phyloP scores from a whole-genome alignment of 2,113 vertebrate genomes.

The Pachypanchax playfairii region DNA sequence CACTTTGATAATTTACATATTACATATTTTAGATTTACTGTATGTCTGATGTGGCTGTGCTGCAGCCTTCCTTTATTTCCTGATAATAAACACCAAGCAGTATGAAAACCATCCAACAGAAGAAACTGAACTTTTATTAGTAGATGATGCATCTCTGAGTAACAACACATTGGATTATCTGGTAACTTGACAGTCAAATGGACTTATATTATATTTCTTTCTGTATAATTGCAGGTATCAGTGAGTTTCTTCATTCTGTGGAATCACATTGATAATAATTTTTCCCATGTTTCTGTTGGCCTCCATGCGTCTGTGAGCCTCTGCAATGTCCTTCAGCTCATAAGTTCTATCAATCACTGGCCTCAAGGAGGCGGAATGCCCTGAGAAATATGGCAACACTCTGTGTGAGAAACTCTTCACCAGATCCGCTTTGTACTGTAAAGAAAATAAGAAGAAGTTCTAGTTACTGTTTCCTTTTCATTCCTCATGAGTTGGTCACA shows the following conservation, averaged over 20 bases:
- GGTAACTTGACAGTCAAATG: background rate
- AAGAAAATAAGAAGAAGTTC: background rate
- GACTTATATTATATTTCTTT: background rate
- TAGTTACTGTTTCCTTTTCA: too few relatives aligned
- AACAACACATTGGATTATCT: background rate
- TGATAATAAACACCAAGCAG: background rate
- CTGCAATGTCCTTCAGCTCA: conserved; percentile 72
- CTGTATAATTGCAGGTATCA: background rate
- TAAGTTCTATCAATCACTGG: conserved; percentile 81
- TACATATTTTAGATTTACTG: too few relatives aligned
- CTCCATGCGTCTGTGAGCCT: conserved; percentile 84
- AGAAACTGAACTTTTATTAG: conserved; percentile 14
- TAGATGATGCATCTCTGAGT: background rate
- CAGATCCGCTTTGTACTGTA: conserved; percentile 84
- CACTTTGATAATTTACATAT: too few relatives aligned
- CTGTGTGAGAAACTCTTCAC: conserved; percentile 77
- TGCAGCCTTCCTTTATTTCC: background rate
- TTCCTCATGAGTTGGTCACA: too few relatives aligned
- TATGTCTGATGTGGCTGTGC: background rate
- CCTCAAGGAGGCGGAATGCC: conserved; percentile 50
- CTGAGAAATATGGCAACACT: conserved; percentile 79
- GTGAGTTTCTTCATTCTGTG: conserved; percentile 9
- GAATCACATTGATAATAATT: conserved; percentile 77
- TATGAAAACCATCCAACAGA: background rate
- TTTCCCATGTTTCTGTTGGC: conserved; percentile 85